phyloP scores from a whole-genome alignment of 2,113 vertebrate species.

The Oreochromis niloticus region DNA sequence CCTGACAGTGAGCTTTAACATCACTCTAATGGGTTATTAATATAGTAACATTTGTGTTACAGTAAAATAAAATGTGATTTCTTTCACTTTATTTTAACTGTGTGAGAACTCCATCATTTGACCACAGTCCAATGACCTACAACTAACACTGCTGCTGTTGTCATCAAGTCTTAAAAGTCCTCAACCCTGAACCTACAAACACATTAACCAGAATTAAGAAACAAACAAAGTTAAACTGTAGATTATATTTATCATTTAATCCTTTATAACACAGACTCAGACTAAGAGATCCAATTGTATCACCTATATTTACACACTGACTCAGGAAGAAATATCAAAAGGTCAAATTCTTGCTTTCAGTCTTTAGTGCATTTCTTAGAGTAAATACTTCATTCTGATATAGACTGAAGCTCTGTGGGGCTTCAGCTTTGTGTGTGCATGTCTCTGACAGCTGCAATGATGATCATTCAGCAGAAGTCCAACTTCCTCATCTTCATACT shows the following conservation, averaged over 20 bases:
- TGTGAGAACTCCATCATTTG: too few relatives aligned
- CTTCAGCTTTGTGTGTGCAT: neutral
- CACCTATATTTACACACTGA: neutral
- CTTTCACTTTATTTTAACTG: too few relatives aligned
- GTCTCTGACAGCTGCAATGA: neutral
- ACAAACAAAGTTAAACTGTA: neutral
- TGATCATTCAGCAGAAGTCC: neutral
- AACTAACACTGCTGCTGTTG: too few relatives aligned
- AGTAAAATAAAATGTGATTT: too few relatives aligned
- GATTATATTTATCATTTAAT: neutral
- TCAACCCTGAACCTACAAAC: too few relatives aligned
- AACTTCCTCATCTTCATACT: neutral
- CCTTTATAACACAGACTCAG: neutral
- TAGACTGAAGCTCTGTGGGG: neutral
- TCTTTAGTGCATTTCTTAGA: neutral
- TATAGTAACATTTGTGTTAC: too few relatives aligned
- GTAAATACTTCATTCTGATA: neutral
- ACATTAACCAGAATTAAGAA: neutral
- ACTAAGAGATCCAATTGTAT: neutral
- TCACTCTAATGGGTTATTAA: too few relatives aligned
- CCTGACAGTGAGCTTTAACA: too few relatives aligned
- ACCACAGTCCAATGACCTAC: too few relatives aligned
- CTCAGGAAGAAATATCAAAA: neutral
- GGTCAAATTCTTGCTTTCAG: accelerated
- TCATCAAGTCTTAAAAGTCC: too few relatives aligned